These are phyloP conservation scores for Oryzias melastigma DNA, from an alignment of 2,113 vertebrate species.

Conservation along the genomic window DNA sequence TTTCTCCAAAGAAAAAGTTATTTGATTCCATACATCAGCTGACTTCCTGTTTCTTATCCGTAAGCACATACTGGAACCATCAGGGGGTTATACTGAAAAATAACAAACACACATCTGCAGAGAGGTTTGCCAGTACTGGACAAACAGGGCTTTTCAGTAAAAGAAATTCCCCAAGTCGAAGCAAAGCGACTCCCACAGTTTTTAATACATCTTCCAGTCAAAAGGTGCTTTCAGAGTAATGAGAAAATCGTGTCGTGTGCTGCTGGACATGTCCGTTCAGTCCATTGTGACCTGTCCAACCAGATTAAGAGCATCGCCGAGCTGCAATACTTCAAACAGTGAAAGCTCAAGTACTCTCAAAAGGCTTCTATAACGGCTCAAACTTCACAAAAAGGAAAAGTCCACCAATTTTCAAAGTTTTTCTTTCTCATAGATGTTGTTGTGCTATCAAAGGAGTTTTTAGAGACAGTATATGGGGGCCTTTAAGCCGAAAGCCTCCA, in stretches of 20 bases:
- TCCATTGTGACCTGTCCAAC: background rate
- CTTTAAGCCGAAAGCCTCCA: too few species aligned
- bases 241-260: background rate
- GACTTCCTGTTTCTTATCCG: constrained; percentile 45
- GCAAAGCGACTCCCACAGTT: background rate
- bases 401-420: background rate
- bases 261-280: background rate
- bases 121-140: too few species aligned
- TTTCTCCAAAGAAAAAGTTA: constrained; percentile 49
- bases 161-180: background rate
- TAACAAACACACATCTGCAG: too few species aligned
- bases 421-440: too few species aligned
- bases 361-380: background rate
- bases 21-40: constrained; percentile 31
- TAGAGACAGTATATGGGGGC: too few species aligned
- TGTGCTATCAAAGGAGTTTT: too few species aligned
- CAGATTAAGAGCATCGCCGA: background rate
- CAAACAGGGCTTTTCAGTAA: too few species aligned
- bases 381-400: background rate
- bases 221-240: constrained; percentile 1
- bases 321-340: background rate
- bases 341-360: background rate
- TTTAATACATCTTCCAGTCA: background rate
- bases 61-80: constrained; percentile 45
- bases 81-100: constrained; percentile 6